Evolutionary conservation across 2,113 vertebrate genomes (phyloP), one percentile per base, ranked within the genome.

Genomic region (Sander lucioperca): DNA sequence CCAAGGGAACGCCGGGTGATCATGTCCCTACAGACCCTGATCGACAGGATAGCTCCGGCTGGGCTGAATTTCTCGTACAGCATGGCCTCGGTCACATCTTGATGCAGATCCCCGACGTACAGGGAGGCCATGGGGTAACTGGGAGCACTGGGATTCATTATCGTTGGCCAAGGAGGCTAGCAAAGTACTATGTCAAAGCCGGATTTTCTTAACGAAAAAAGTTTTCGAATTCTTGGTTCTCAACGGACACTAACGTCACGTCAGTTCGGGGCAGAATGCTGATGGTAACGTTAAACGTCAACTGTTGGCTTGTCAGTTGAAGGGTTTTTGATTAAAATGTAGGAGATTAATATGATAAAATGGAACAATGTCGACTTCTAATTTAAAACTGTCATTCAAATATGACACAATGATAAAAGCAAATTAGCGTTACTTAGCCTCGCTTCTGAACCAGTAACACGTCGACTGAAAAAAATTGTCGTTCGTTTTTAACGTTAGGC

Each of bases 51-150:
- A 10, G 97, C 96, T 86, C 97, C 97, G 50, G 96, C 96, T 5
- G 96, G 97, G 87, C 96, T 97, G 93, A 97, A 97, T 94, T 97
- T 97, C 94, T 97, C 96, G 77, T 97, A 97, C 63, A 97, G 95
- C 96, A 97, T 97, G 89, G 96, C 96, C 91, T 97, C 97, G 51
- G 97, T 97, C 87, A 97, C 96, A 81, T 97, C 97, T 77, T 90
- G 94, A 87, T 97, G 97, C 57, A 97, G 95, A 68, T 97, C 97
- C 53, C 97, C 97, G 82, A 97, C 96, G 73, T 97, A 97, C 36
- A 97, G 94, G 23, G 97, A 97, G 82, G 97, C 97, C 96, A 97
- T 97, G 78, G 97, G 97, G 89, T 97, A 97, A 92, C 96, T 97
- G 78, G 97, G 96, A 90, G 96, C 96, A 84, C 96, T 97, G 88